phyloP scores from a whole-genome alignment of 2,888 invertebrate species.

The Philonicus albiceps region DNA sequence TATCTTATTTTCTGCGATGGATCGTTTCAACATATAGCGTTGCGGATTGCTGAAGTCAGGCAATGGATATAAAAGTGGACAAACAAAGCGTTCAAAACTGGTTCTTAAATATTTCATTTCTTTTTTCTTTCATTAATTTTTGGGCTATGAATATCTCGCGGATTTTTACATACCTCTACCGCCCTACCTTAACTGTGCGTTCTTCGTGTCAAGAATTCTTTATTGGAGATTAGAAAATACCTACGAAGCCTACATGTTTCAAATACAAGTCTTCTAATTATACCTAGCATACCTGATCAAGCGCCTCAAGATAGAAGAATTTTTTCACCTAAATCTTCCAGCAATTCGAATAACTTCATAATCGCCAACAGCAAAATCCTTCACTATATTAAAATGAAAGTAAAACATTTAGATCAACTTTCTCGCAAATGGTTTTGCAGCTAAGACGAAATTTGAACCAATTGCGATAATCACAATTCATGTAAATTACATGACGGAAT shows the following conservation, averaged over 20 bases:
- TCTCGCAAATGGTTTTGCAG: not conserved
- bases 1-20: not conserved
- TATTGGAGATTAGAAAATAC: not conserved
- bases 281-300: not conserved
- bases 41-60: not conserved
- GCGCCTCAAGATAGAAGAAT: not conserved
- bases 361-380: not conserved
- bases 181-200: not conserved
- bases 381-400: not conserved
- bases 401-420: not conserved
- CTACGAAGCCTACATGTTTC: not conserved
- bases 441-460: not conserved
- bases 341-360: not conserved
- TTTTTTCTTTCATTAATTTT: not conserved
- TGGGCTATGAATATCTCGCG: not conserved
- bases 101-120: not conserved
- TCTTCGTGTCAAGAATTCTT: not conserved
- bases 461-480: not conserved
- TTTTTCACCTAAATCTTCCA: not conserved
- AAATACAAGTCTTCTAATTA: not conserved
- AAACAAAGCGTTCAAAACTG: not conserved
- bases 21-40: not conserved
- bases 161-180: not conserved
- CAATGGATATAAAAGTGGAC: not conserved
- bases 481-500: not conserved